Evolutionary conservation across 2,797 vertebrate genomes (phyloP), one percentile per base, ranked within the genome.

Genomic region (Iguana delicatissima): DNA sequence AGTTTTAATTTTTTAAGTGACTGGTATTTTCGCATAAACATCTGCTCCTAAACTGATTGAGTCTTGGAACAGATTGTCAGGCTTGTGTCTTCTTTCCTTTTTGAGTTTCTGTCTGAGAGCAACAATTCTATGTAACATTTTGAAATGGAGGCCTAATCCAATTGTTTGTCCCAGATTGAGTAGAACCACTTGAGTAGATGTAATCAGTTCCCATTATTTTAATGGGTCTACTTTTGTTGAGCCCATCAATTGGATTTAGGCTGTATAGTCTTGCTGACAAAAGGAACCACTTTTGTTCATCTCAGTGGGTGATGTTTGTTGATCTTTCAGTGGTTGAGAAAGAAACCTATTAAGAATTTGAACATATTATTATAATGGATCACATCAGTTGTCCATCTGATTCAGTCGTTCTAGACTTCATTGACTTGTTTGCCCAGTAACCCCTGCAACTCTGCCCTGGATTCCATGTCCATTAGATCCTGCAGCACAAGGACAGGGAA

Each of bases 1-100:
- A 92, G 84, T 93, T 95, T 93, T 92, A 83, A 93, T 91, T 94
- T 93, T 96, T 95, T 32, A 94, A 95, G 94, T 93, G 35, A 93
- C 81, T 92, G 92, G 84, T 94, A 2, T 87, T 89, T 92, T 92
- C 91, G 87, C 83, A 77, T 91, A 94, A 93, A 93, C 76, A 92
- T 88, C 93, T 94, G 91, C 89, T 93, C 93, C 82, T 90, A 94
- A 95, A 93, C 91, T 55, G 83, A 67, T 94, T 94, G 92, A 86
- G 79, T 91, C 80, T 88, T 38, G 76, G 73, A 82, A 87, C 32
- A 92, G 89, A 91, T 72, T 94, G 94, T 80, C 92, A 84, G 84
- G 93, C 55, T 42, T 73, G 86, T 91, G 89, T 90, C 92, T 80
- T 93, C 64, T 46, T 94, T 93, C 29, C 85, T 93, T 94, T 94